These are phyloP conservation scores for Dolomedes plantarius DNA, from an alignment of 2,888 invertebrate genomes.

Conservation along the genomic window DNA sequence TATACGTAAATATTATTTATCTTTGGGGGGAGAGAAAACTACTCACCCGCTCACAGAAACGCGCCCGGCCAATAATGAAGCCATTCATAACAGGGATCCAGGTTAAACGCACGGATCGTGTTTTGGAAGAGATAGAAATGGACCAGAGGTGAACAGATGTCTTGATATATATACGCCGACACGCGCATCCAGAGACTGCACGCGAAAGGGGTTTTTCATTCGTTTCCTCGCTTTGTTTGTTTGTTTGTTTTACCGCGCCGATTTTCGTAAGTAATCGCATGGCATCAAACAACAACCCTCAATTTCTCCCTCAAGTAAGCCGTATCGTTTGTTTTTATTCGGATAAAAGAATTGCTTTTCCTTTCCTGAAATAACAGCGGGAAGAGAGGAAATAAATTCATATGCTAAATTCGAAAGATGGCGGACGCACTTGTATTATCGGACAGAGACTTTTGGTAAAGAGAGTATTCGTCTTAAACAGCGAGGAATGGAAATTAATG, in stretches of 20 bases:
- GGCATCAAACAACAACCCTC: neutral
- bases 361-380: too few species aligned
- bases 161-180: neutral
- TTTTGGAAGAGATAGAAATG: neutral
- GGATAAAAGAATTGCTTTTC: too few species aligned
- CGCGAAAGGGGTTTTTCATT: neutral
- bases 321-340: too few species aligned
- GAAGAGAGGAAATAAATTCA: too few species aligned
- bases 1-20: constrained; percentile 14
- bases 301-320: too few species aligned
- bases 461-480: too few species aligned
- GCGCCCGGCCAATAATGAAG: neutral
- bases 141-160: neutral
- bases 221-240: too few species aligned
- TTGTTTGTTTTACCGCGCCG: too few species aligned
- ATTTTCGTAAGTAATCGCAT: neutral
- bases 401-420: too few species aligned
- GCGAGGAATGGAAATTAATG: too few species aligned
- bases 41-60: neutral
- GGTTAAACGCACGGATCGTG: neutral
- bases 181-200: neutral
- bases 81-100: neutral
- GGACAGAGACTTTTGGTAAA: too few species aligned
- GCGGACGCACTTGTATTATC: too few species aligned
- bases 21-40: neutral